Percentiles rank a stretch among this genome's conserved stretches.
phyloP scores from a whole-genome alignment of 1,140 invertebrate species.

The Drosophila lini region DNA sequence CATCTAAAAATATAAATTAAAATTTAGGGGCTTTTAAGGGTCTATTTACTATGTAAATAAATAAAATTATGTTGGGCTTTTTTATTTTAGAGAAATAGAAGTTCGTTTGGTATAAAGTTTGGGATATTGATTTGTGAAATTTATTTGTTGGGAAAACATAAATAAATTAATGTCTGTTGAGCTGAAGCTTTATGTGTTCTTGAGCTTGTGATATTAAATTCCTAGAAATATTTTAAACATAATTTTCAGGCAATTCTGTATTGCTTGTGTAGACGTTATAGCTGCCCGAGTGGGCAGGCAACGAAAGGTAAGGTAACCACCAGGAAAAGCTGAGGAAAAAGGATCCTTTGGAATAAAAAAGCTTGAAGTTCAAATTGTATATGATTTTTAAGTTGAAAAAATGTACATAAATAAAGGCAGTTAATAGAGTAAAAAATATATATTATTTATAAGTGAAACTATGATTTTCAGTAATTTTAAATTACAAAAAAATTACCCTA shows the following conservation, averaged over 20 bases:
- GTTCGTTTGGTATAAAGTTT: neutral
- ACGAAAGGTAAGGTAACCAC: neutral
- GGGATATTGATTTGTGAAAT: neutral
- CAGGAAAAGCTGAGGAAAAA: neutral
- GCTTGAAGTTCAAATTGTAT: neutral
- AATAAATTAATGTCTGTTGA: neutral
- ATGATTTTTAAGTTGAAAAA: neutral
- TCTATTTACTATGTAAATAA: neutral
- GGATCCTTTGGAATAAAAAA: neutral
- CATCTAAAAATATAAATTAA: neutral
- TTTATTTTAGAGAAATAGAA: neutral
- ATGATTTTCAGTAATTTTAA: neutral
- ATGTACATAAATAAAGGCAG: neutral
- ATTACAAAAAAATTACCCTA: neutral
- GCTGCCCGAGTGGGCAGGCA: neutral
- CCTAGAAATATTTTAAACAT: neutral
- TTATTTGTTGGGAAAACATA: neutral
- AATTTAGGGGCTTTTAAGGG: neutral
- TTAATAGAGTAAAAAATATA: too few relatives aligned
- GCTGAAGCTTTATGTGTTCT: neutral
- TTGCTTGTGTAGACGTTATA: slow-evolving; percentile 8
- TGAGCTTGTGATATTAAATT: neutral
- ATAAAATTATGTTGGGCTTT: neutral
- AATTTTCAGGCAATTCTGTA: slow-evolving; percentile 7
- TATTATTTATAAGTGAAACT: neutral